Percentiles rank a stretch among this genome's conserved stretches.
phyloP scores from a whole-genome alignment of 2,888 invertebrate genomes.

The Agrochola circellaris region DNA sequence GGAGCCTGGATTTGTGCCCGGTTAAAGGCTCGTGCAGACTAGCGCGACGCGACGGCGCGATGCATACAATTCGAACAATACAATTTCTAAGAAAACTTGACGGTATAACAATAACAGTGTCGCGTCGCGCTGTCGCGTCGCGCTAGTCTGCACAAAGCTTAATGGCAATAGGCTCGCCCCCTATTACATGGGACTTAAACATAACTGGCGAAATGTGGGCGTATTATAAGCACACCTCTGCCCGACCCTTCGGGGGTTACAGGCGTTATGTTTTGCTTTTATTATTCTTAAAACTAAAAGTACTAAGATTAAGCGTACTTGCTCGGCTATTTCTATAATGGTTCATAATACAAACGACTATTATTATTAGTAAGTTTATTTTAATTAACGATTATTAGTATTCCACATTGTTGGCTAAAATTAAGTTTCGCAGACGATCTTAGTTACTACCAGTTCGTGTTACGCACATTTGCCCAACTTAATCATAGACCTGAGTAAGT shows the following conservation, averaged over 20 bases:
- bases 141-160: too few relatives aligned
- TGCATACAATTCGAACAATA: too few relatives aligned
- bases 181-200: too few relatives aligned
- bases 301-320: not conserved
- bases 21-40: too few relatives aligned
- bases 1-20: not conserved
- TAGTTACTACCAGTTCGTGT: not conserved
- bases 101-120: too few relatives aligned
- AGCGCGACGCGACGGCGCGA: too few relatives aligned
- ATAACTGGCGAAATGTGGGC: too few relatives aligned
- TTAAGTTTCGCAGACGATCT: constrained; percentile 8
- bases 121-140: too few relatives aligned
- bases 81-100: too few relatives aligned
- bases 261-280: not conserved
- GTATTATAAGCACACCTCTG: too few relatives aligned
- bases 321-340: not conserved
- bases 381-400: not conserved
- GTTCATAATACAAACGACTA: not conserved
- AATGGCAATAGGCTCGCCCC: not conserved
- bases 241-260: not conserved
- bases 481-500: constrained; percentile 20
- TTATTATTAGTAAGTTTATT: too few relatives aligned
- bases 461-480: constrained; percentile 22
- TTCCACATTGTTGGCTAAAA: not conserved
- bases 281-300: not conserved